These are phyloP conservation scores for Brachionus calyciflorus DNA, from an alignment of 1,140 invertebrate species.

Conservation along the genomic window DNA sequence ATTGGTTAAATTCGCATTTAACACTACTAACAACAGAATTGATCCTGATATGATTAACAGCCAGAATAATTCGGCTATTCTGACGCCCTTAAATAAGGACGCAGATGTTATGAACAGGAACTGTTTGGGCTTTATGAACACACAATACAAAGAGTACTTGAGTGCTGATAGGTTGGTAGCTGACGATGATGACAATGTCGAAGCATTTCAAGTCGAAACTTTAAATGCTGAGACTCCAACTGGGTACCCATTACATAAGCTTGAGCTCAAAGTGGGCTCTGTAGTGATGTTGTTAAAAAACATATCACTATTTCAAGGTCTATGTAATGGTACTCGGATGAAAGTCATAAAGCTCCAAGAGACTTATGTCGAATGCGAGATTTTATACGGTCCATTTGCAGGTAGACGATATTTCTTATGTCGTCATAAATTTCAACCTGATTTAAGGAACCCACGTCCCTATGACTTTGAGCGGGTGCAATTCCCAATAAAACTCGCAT, in stretches of 20 bases:
- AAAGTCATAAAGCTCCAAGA: slow-evolving; percentile 49
- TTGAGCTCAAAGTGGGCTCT: slow-evolving; percentile 56
- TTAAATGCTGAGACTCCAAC: slow-evolving; percentile 55
- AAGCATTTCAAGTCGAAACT: slow-evolving; percentile 54
- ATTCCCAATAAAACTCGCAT: slow-evolving; percentile 62
- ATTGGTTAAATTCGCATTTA: slow-evolving; percentile 11
- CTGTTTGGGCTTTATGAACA: slow-evolving; percentile 45
- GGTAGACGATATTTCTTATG: slow-evolving; percentile 50
- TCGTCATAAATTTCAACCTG: slow-evolving; percentile 46
- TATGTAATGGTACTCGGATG: slow-evolving; percentile 59
- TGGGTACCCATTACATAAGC: too few species aligned
- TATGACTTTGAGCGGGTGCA: slow-evolving; percentile 62
- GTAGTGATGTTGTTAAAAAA: slow-evolving; percentile 59
- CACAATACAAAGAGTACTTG: slow-evolving; percentile 7
- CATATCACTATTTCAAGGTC: slow-evolving; percentile 51
- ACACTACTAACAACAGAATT: not conserved
- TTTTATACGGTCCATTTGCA: slow-evolving; percentile 46
- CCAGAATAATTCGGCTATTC: slow-evolving; percentile 37
- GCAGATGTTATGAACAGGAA: slow-evolving; percentile 46
- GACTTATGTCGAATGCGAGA: slow-evolving; percentile 49
- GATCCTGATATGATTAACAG: slow-evolving; percentile 48
- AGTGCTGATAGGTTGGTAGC: slow-evolving; percentile 48
- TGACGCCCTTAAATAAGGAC: slow-evolving; percentile 14
- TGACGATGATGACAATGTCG: slow-evolving; percentile 49
- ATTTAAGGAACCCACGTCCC: slow-evolving; percentile 48